phyloP scores from a whole-genome alignment of 2,113 vertebrate genomes.

The Hystrix cristata region DNA sequence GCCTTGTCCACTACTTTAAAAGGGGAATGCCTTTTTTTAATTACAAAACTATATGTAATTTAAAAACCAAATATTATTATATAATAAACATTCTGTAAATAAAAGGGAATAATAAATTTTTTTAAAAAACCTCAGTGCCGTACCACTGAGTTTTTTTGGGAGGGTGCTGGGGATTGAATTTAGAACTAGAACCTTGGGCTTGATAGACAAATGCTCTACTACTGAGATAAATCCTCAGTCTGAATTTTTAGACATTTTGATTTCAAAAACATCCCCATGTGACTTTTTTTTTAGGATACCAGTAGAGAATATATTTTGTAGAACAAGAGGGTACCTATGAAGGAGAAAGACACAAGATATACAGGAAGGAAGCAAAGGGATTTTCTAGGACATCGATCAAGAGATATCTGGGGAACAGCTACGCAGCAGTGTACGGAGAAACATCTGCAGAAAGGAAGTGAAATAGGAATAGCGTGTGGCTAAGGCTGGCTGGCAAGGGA shows the following conservation, averaged over 20 bases:
- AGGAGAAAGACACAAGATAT: neutral
- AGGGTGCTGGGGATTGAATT: no score
- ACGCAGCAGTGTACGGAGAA: neutral
- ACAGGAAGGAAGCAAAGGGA: neutral
- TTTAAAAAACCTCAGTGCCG: neutral
- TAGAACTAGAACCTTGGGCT: no score
- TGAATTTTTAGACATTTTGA: neutral
- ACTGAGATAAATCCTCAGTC: no score
- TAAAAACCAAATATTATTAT: constrained; percentile 15
- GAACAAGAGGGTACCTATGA: neutral
- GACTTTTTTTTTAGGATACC: neutral
- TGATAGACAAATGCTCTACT: no score
- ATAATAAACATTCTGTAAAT: neutral
- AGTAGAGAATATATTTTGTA: constrained; percentile 9
- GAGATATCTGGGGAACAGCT: neutral
- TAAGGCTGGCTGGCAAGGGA: no score
- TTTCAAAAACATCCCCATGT: neutral
- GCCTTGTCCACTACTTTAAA: neutral
- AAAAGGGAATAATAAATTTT: neutral
- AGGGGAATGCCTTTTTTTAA: neutral
- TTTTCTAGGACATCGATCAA: neutral
- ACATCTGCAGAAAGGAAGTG: neutral
- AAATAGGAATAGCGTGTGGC: no score
- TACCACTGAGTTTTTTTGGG: no score
- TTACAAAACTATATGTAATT: neutral